Base-by-base conservation (phyloP, 37 sponge, comb jelly and placozoan species). In the Crambe crambe region DNA sequence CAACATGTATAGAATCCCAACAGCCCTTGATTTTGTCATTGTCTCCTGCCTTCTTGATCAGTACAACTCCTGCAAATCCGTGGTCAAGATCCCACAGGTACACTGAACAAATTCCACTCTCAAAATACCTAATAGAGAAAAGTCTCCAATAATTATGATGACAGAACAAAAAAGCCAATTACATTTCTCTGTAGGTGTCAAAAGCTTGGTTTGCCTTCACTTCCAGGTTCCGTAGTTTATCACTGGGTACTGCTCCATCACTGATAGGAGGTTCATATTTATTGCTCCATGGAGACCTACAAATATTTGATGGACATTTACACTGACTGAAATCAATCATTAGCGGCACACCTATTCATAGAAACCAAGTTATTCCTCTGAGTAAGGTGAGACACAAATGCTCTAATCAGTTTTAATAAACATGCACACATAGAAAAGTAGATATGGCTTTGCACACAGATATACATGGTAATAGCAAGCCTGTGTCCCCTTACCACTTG, bases 1-100 rank as follows among this genome's bases (percentile, higher is more conserved):
- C 85, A 9, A 97, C 98, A 61, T 97, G 98, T 35, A 97, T 97
- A 42, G 95, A 95, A 84, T 97, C 98, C 98, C 98, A 97, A 78
- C 95, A 91, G 15, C 98, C 95, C 77, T 92, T 97, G 78, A 92
- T 95, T 56, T 70, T 90, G 76, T 97, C 93, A 22, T 86, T 92
- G 67, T 95, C 98, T 25, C 97, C 97, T 18, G 91, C 90, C 70
- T 97, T 97, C 90, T 97, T 97, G 81, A 97, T 95, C 32, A 97
- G 82, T 1, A 97, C 76, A 3, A 95, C 98, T 25, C 95, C 95
- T 27, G 97, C 94, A 85, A 93, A 96, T 3, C 94, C 97, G 37
- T 95, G 90, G 81, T 95, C 98, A 80, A 92, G 71, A 75, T 97
- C 98, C 98, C 98, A 97, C 58, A 97, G 70, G 83, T 97, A 97